These are phyloP conservation scores for Fulica atra DNA, from an alignment of 2,113 vertebrate species.

Conservation along the genomic window DNA sequence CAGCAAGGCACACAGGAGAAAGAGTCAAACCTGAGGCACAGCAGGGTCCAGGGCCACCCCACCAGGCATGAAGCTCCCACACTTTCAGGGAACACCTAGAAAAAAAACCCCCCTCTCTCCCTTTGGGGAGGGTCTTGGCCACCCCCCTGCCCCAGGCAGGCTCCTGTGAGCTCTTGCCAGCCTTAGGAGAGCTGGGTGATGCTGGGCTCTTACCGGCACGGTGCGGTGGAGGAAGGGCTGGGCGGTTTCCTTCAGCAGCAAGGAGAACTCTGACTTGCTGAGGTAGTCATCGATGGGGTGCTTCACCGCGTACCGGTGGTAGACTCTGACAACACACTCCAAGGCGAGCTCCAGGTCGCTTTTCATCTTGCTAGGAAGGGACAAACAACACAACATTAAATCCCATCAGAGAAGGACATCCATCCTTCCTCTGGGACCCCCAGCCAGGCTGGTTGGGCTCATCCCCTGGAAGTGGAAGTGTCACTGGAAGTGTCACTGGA, in stretches of 20 bases:
- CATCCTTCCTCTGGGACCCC: not conserved
- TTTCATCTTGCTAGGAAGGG: not conserved
- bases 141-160: not conserved
- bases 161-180: accelerated
- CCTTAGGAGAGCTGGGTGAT: accelerated
- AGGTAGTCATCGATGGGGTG: not conserved
- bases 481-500: too few species aligned
- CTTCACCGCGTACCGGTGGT: not conserved
- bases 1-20: accelerated
- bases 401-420: accelerated
- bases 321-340: not conserved
- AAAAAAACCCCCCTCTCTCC: not conserved
- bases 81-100: not conserved
- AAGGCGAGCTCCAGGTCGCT: not conserved
- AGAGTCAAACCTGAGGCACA: not conserved
- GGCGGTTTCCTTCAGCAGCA: not conserved
- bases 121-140: not conserved
- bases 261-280: accelerated
- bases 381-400: accelerated
- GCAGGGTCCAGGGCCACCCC: not conserved
- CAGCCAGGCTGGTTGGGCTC: too few species aligned
- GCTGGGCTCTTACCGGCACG: not conserved
- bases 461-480: too few species aligned
- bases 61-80: accelerated
- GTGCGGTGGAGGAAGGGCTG: not conserved